A percentile compares a stretch with the other conserved stretches of the same genome.
These are phyloP conservation scores for Galeopterus variegatus DNA, from an alignment of 2,113 vertebrate genomes.

Conservation along the genomic window DNA sequence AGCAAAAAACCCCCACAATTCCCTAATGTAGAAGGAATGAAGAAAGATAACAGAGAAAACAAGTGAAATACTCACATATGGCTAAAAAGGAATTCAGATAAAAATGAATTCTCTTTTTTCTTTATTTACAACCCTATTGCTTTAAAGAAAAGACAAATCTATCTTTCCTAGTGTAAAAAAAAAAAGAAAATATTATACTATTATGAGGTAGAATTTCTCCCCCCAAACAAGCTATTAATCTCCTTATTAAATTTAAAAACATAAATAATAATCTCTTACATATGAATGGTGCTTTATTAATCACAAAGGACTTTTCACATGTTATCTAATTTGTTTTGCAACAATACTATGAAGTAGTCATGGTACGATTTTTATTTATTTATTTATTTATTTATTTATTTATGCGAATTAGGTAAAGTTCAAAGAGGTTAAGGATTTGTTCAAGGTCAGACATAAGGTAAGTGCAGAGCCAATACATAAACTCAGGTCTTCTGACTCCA, in stretches of 20 bases:
- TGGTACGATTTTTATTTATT: not conserved
- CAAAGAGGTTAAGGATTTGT: not conserved
- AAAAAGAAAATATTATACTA: not conserved
- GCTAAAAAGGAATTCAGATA: constrained; percentile 36
- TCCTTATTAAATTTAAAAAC: constrained; percentile 15
- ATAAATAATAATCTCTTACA: not conserved
- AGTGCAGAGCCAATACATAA: not conserved
- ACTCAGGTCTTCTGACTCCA: not conserved
- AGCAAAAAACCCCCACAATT: not conserved
- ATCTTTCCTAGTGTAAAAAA: not conserved
- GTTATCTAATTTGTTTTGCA: not conserved
- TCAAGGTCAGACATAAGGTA: constrained; percentile 16
- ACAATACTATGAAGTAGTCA: not conserved
- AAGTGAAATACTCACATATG: not conserved
- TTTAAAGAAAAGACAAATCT: not conserved
- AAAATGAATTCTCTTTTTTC: constrained; percentile 7
- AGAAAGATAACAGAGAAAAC: constrained; percentile 16
- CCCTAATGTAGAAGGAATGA: not conserved
- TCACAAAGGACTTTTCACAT: not conserved
- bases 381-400: not conserved
- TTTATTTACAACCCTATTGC: not conserved
- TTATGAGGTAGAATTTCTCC: constrained; percentile 18
- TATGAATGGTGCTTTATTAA: constrained; percentile 8
- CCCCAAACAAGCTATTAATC: not conserved
- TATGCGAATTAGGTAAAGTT: constrained; percentile 23